Base-by-base conservation (phyloP, 2,113 vertebrate genomes). In the Paramisgurnus dabryanus region DNA sequence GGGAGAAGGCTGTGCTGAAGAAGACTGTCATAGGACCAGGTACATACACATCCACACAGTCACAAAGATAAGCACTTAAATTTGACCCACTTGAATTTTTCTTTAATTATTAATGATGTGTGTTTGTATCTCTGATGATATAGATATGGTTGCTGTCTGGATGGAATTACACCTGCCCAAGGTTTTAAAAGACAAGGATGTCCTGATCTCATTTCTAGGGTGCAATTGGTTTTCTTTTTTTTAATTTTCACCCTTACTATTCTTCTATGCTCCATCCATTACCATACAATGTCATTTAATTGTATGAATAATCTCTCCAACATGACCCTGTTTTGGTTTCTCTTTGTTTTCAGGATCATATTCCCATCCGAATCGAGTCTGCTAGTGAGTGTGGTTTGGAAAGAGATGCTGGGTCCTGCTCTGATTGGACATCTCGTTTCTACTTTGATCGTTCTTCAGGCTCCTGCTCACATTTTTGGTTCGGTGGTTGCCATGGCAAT, bases 381-480 rank as follows among this genome's bases (percentile, higher is more conserved):
- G 80, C 82, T 0, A 83, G 81, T 0, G 85, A 91, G 5, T 98
- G 97, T 86, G 86, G 91, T 82, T 87, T 97, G 86, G 92, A 94
- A 78, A 94, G 90, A 0, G 95, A 95, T 39, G 92, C 91, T 0
- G 97, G 97, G 7, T 86, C 95, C 34, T 99, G 97, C 34, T 8
- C 85, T 0, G 93, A 92, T 57, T 98, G 96, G 95, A 91, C 85
- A 0, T 90, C 93, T 43, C 95, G 90, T 15, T 97, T 94, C 93
- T 95, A 93, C 91, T 98, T 95, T 13, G 84, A 98, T 39, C 13
- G 88, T 1, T 87, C 86, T 0, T 88, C 89, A 39, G 85, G 90
- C 61, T 93, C 80, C 80, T 99, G 97, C 80, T 95, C 93, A 43
- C 93, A 94, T 7, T 98, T 98, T 87, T 98, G 97, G 97, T 98